Evolutionary conservation across 2,888 invertebrate species (phyloP).

Genomic region (Phrixothrix hirtus): DNA sequence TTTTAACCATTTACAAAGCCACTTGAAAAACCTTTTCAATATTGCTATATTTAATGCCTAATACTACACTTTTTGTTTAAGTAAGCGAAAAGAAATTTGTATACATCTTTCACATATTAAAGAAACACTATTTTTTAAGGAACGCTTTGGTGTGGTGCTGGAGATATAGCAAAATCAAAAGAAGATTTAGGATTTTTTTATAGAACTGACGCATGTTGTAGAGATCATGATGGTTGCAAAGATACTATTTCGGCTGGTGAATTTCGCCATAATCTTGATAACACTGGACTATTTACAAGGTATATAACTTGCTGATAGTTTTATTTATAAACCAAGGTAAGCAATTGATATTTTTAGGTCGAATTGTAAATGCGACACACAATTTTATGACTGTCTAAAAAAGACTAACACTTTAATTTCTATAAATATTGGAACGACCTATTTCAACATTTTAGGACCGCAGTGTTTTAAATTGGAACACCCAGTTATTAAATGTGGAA

Average conservation of each 20-base stretch:
- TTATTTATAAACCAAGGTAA: background rate
- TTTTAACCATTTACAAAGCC: too few species aligned
- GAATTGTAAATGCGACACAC: slow-evolving; percentile 70
- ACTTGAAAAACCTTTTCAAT: too few species aligned
- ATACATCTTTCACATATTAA: too few species aligned
- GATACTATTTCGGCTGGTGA: slow-evolving; percentile 62
- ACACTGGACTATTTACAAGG: slow-evolving; percentile 70
- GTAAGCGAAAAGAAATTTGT: too few species aligned
- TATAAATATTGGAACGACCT: slow-evolving; percentile 67
- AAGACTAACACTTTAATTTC: slow-evolving; percentile 61
- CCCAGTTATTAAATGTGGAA: slow-evolving; percentile 59
- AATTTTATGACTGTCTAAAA: slow-evolving; percentile 69
- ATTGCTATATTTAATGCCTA: too few species aligned
- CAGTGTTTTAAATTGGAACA: slow-evolving; percentile 70
- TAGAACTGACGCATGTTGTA: slow-evolving; percentile 70
- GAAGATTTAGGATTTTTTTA: slow-evolving; percentile 68
- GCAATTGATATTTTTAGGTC: slow-evolving; percentile 58
- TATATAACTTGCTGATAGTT: slow-evolving; percentile 48
- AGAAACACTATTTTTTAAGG: too few species aligned
- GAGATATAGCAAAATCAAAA: slow-evolving; percentile 62
- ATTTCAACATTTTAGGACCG: slow-evolving; percentile 73
- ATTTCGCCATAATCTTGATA: slow-evolving; percentile 63
- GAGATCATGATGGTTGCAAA: slow-evolving; percentile 71
- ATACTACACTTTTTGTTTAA: too few species aligned
- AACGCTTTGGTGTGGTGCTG: slow-evolving; percentile 76